Conservation (phyloP, 2,797 vertebrate genomes). For the Hylomyscus alleni region DNA sequence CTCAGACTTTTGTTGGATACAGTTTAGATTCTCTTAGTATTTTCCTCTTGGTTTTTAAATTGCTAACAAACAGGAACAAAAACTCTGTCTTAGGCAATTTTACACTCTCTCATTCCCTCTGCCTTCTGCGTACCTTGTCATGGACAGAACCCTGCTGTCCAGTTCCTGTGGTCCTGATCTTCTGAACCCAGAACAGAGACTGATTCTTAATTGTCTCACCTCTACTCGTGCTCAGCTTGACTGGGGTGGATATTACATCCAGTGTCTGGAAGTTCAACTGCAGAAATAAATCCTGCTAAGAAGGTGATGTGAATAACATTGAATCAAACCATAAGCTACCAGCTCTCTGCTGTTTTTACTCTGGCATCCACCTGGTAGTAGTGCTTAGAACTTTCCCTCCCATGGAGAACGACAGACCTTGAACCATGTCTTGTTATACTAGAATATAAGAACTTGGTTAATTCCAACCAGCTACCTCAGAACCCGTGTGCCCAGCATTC, state of each 20-base stretch:
- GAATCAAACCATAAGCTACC: not conserved
- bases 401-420: not conserved
- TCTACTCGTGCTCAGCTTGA: not conserved
- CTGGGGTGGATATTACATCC: not conserved
- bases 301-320: not conserved
- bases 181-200: not conserved
- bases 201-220: not conserved
- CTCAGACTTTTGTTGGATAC: not conserved
- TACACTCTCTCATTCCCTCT: not conserved
- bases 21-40: not conserved
- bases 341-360: not conserved
- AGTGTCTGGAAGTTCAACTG: not conserved
- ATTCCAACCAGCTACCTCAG: not conserved
- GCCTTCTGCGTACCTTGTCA: not conserved
- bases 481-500: not conserved
- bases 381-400: not conserved
- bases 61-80: not conserved
- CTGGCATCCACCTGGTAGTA: not conserved
- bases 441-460: not conserved
- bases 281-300: not conserved
- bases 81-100: not conserved
- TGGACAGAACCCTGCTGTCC: not conserved
- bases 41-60: constrained; percentile 16
- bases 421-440: not conserved
- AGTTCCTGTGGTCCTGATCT: not conserved